A percentile compares a stretch with the other conserved stretches of the same genome.
These are phyloP conservation scores for Myotis yumanensis DNA, from an alignment of 2,113 vertebrate species.

Conservation along the genomic window DNA sequence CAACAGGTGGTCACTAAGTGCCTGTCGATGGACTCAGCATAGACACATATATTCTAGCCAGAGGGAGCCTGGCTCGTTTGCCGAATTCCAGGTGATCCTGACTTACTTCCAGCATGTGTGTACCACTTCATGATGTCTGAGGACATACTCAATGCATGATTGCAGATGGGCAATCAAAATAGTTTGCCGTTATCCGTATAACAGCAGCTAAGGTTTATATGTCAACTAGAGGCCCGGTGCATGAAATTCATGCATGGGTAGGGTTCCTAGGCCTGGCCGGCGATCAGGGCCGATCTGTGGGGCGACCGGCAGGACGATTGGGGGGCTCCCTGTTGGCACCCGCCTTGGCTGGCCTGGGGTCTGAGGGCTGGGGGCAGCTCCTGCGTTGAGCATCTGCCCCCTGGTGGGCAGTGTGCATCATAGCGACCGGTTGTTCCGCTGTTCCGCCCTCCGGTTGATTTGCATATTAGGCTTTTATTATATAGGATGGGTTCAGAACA, in stretches of 20 bases:
- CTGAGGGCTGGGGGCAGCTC: no score
- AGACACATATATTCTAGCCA: background rate
- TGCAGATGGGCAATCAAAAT: background rate
- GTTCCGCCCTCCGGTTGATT: no score
- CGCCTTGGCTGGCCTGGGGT: no score
- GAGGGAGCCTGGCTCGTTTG: background rate
- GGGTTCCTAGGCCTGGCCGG: no score
- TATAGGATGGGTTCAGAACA: background rate
- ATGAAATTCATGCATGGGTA: no score
- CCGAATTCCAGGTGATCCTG: fast-evolving
- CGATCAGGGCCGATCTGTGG: no score
- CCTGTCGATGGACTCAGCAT: background rate
- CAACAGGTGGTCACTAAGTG: fast-evolving
- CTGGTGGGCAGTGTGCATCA: no score
- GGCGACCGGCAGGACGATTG: no score
- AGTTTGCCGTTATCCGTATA: background rate
- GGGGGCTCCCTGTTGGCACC: no score
- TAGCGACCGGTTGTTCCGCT: no score
- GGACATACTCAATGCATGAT: fast-evolving
- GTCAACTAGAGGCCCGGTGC: background rate
- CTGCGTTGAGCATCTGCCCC: no score
- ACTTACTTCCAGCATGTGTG: fast-evolving
- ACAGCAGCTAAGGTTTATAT: background rate
- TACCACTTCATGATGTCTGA: fast-evolving
- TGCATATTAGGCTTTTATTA: no score